Evolutionary conservation across 53 echinoderm and acorn worm species (phyloP), one percentile per base, ranked within the genome.

Genomic region (Paracentrotus lividus): DNA sequence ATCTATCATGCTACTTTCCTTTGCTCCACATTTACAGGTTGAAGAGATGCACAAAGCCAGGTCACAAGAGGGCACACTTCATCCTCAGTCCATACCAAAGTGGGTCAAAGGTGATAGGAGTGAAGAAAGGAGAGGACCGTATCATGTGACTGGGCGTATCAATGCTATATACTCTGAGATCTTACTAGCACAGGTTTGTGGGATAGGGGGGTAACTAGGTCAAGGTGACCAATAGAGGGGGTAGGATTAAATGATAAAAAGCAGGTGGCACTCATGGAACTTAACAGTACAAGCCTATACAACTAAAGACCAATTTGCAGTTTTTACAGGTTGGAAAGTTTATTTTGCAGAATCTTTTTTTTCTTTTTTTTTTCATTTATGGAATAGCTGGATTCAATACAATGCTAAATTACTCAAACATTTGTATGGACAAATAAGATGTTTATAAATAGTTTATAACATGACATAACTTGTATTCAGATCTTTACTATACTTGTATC

Each of bases 151-250:
- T 31, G 98, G 98, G 33, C 85, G 85, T 18, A 98, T 98, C 90
- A 98, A 98, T 86, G 97, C 98, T 49, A 60, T 96, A 27, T 98
- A 98, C 87, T 97, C 98, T n/a, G 98, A 98, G 42, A 97, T 98
- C 69, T 64, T 98, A 23, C 94, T 98, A 36, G 95, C 94, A 44
- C 94, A 94, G 42, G 94, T 98, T 60, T 98, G 98, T 85, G 95
- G 94, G 85, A 94, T 20, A 68, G 40, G 44, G n/a, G 34, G 21
- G 15, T 40, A 42, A 66, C 44, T 0, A 47, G 81, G 81, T 81
- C 44, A 81, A 81, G 45, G 81, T 81, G 45, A 81, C 47, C 10
- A 45, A 47, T 45, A 81, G 47, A 47, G 47, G 47, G 26, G 47
- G 9, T 81, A n/a, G 42, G 42, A 76, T 42, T 42, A 76, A 21